Evolutionary conservation across 1,140 invertebrate genomes (phyloP).

Genomic region (Zaprionus africanus): DNA sequence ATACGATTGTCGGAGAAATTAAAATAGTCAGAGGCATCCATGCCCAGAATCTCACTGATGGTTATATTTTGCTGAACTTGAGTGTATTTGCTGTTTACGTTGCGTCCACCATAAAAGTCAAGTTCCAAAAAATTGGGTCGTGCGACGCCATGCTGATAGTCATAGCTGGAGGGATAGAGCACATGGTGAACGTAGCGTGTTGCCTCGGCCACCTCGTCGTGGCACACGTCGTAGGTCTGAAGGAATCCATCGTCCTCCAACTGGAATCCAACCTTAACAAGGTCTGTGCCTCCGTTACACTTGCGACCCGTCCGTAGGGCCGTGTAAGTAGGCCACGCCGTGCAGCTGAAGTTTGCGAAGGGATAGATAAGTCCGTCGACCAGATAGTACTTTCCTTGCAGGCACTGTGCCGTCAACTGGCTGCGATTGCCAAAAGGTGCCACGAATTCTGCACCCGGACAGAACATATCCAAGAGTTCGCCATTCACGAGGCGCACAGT

Average conservation of each 20-base stretch:
- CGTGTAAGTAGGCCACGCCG: slow-evolving; percentile 59
- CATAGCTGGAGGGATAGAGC: slow-evolving; percentile 73
- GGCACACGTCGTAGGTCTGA: slow-evolving; percentile 84
- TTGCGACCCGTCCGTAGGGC: slow-evolving; percentile 72
- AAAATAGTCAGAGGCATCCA: slow-evolving; percentile 72
- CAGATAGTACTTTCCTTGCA: slow-evolving; percentile 73
- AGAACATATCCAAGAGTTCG: slow-evolving; percentile 75
- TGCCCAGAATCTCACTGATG: slow-evolving; percentile 72
- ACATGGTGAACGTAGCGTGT: slow-evolving; percentile 84
- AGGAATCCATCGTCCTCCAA: slow-evolving; percentile 78
- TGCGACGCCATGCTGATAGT: slow-evolving; percentile 76
- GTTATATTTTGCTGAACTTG: slow-evolving; percentile 73
- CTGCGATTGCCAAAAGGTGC: slow-evolving; percentile 59
- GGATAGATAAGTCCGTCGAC: slow-evolving; percentile 67
- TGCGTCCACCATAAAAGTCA: slow-evolving; percentile 73
- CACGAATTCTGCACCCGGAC: slow-evolving; percentile 57
- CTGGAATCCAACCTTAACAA: slow-evolving; percentile 78
- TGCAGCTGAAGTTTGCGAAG: slow-evolving; percentile 76
- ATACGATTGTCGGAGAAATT: slow-evolving; percentile 75
- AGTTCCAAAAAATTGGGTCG: slow-evolving; percentile 72
- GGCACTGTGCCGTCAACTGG: slow-evolving; percentile 68
- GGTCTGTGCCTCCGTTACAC: slow-evolving; percentile 78
- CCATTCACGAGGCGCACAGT: slow-evolving; percentile 69
- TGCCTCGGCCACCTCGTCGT: slow-evolving; percentile 75
- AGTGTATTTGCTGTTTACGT: slow-evolving; percentile 81